Base-by-base conservation (phyloP, 2,888 invertebrate species). In the Acrocera orbiculus region DNA sequence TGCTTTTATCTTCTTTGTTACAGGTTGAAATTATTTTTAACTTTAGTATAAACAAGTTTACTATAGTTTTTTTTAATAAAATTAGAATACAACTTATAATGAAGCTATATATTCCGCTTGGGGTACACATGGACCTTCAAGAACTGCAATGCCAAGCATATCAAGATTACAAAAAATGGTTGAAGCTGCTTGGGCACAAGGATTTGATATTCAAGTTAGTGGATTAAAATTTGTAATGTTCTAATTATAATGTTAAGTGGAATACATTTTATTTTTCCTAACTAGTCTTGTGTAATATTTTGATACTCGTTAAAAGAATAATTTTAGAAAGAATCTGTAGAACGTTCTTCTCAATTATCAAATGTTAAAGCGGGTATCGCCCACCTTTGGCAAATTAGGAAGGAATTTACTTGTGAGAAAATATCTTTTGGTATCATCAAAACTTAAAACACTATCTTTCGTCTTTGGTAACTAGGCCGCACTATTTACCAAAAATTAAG, bases 1-100 rank as follows among this genome's bases (percentile, higher is more conserved):
- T 89, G 87, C 63, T 89, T 47, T 66, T 89, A n/a, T 86, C 86
- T 1, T 78, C 81, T 3, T 64, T 89, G 30, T 63, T 78, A 40
- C 65, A 65, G 34, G 46, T 46, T 39, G 24, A n/a, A n/a, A 26
- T 17, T 22, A 22, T 10, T 9, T 22, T 22, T 22, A 5, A 22
- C 8, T 5, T 7, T 22, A 22, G 8, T n/a, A n/a, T n/a, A n/a
- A n/a, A n/a, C n/a, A 2, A 4, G 3, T 17, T 7, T 19, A 11
- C 20, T n/a, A 24, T 16, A 27, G 14, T 24, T 10, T 27, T 36
- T 34, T 29, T 11, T 15, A 5, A 23, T 28, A 32, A 27, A n/a
- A 15, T 15, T 55, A 61, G 46, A 65, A 69, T 46, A 66, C 69
- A 24, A 64, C 64, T 34, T 73, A 69, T 50, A 65, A 65, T 45